Evolutionary conservation across 2,113 vertebrate species (phyloP), one percentile per base, ranked within the genome.

Genomic region (Phalacrocorax carbo): DNA sequence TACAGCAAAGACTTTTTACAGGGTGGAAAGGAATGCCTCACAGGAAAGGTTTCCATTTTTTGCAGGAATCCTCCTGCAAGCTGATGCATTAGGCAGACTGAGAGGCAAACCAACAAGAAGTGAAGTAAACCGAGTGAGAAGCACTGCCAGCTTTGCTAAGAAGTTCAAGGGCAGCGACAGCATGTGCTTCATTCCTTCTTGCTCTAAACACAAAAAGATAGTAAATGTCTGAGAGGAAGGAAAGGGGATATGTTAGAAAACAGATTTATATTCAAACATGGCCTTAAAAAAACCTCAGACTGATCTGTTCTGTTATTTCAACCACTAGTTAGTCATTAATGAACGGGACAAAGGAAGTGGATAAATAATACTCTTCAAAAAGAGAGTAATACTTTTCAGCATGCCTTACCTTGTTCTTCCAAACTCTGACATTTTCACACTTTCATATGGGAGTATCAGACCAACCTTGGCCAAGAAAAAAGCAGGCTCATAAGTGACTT

Each of bases 211-310:
- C 90, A 73, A 90, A 88, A 96, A 93, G 85, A 96, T 95, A 97
- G 81, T 34, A 55, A 93, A 95, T 17, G 90, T 93, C 92, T 25
- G 80, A 80, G 91, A 91, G 84, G 52, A 80, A 94, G 93, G 75
- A 97, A 96, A 97, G 71, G 92, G 18, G 62, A 96, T 92, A 97
- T 90, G 75, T 69, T 82, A 61, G 91, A 94, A 90, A 96, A 94
- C 38, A 89, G 73, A 93, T 92, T 82, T 94, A 76, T 75, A 95
- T 68, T 90, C 75, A 96, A 93, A 87, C 30, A 44, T 10, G 52
- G 84, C 49, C 86, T 91, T 95, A 73, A 84, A 82, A 92, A 92
- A 84, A 40, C 29, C 25, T 42, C 3, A 2, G 49, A 82, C 64
- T 91, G 83, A 92, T 58, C 79, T 95, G 49, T 77, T 84, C 72